Conservation (phyloP, 2,797 vertebrate species). For the Percopsis omiscomaycus region DNA sequence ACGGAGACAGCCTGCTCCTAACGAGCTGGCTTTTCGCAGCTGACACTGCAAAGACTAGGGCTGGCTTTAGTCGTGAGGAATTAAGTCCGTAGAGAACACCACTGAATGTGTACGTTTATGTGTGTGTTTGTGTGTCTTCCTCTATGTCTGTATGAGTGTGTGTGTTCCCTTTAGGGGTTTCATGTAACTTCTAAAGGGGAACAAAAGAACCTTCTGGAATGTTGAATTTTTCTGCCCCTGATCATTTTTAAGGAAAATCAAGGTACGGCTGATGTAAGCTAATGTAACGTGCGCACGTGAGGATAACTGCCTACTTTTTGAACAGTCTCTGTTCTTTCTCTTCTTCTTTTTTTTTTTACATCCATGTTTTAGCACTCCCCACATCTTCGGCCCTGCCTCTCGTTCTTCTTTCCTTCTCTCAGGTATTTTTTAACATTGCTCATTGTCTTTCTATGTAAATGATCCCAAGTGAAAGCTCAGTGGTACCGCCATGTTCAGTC, state of each 20-base stretch:
- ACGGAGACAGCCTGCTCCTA: too few species aligned
- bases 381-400: slow-evolving; percentile 10
- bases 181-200: slow-evolving; percentile 27
- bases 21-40: too few species aligned
- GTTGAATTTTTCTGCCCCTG: slow-evolving; percentile 33
- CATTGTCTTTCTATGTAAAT: slow-evolving; percentile 13
- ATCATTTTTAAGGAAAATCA: slow-evolving; percentile 45
- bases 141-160: slow-evolving; percentile 14
- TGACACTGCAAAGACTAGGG: background rate
- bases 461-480: slow-evolving; percentile 6
- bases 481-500: background rate
- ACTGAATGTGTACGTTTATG: background rate
- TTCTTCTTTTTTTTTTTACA: slow-evolving; percentile 24
- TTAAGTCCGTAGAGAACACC: slow-evolving; percentile 20
- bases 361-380: slow-evolving; percentile 25
- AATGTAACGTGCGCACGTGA: slow-evolving; percentile 61
- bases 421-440: slow-evolving; percentile 53
- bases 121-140: background rate
- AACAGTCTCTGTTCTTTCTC: slow-evolving; percentile 39
- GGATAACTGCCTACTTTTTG: slow-evolving; percentile 46
- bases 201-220: slow-evolving; percentile 33
- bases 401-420: slow-evolving; percentile 51
- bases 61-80: slow-evolving; percentile 34
- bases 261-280: slow-evolving; percentile 70
- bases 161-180: slow-evolving; percentile 31